A percentile compares a stretch with the other conserved stretches of the same genome.
Evolutionary conservation across 2,113 vertebrate genomes (phyloP).

Genomic region (Procavia capensis): DNA sequence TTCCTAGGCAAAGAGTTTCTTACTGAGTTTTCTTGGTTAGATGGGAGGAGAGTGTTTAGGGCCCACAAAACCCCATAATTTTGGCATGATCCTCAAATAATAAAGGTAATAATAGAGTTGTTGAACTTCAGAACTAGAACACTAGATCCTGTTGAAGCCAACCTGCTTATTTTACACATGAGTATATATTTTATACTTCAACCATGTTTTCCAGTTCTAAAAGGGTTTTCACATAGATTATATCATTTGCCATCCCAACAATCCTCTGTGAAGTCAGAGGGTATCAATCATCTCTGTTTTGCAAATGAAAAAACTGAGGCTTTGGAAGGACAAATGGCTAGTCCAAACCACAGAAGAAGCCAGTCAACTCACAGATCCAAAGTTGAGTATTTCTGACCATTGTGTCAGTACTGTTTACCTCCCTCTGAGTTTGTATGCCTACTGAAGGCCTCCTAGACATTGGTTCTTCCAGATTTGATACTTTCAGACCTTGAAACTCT

Average conservation of each 20-base stretch:
- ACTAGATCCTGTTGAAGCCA: slow-evolving; percentile 39
- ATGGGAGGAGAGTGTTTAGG: slow-evolving; percentile 45
- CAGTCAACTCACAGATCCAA: neutral
- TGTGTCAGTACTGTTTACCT: neutral
- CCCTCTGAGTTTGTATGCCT: neutral
- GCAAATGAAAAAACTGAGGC: neutral
- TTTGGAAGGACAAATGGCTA: neutral
- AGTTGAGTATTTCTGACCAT: neutral
- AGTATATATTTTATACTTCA: slow-evolving; percentile 51
- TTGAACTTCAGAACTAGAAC: slow-evolving; percentile 58
- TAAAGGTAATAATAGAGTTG: slow-evolving; percentile 71
- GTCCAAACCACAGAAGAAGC: neutral
- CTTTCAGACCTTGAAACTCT: neutral
- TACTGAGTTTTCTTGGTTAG: slow-evolving; percentile 37
- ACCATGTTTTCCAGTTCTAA: neutral
- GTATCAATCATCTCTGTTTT: neutral
- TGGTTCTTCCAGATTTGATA: neutral
- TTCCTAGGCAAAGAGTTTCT: slow-evolving; percentile 52
- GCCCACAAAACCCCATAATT: slow-evolving; percentile 69
- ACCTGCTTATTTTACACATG: slow-evolving; percentile 73
- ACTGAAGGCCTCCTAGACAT: neutral
- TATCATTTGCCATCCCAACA: neutral
- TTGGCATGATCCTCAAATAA: slow-evolving; percentile 69
- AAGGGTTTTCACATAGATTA: neutral
- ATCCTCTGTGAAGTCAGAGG: neutral